phyloP scores from a whole-genome alignment of 23 tunicate genomes.

The Trididemnum nubilum region DNA sequence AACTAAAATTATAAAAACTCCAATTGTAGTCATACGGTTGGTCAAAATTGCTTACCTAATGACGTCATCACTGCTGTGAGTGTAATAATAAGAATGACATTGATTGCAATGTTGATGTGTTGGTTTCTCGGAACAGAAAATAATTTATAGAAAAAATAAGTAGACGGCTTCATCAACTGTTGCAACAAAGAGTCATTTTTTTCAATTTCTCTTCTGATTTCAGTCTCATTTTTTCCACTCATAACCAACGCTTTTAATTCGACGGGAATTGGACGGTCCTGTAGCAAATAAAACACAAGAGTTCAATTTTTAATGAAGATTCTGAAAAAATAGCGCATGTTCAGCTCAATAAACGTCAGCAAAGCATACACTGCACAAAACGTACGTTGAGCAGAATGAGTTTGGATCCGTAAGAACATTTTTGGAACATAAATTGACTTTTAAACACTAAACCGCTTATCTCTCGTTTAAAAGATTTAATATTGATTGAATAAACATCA shows the following conservation, averaged over 20 bases:
- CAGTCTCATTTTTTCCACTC: conserved; percentile 60
- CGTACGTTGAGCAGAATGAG: no score
- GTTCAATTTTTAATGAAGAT: neutral
- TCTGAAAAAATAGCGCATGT: no score
- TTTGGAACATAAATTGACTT: no score
- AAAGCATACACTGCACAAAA: no score
- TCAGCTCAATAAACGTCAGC: no score
- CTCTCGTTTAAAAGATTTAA: no score
- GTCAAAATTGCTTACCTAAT: conserved; percentile 57
- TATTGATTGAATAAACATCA: no score
- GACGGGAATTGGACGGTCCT: conserved; percentile 57
- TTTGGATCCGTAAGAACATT: no score
- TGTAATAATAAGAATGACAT: conserved; percentile 35
- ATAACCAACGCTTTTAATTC: conserved; percentile 42
- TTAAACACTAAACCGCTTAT: no score
- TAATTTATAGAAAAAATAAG: conserved; percentile 62
- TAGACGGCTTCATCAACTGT: conserved; percentile 59
- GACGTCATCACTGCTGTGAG: conserved; percentile 68
- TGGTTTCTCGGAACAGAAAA: conserved; percentile 55
- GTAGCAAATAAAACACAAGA: neutral
- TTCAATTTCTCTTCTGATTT: conserved; percentile 33
- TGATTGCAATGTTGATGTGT: conserved; percentile 56
- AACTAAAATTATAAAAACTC: no score
- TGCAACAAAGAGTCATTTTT: conserved; percentile 39
- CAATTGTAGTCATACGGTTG: no score